Evolutionary conservation across 2,113 vertebrate species (phyloP).

Genomic region (Cathartes aura): DNA sequence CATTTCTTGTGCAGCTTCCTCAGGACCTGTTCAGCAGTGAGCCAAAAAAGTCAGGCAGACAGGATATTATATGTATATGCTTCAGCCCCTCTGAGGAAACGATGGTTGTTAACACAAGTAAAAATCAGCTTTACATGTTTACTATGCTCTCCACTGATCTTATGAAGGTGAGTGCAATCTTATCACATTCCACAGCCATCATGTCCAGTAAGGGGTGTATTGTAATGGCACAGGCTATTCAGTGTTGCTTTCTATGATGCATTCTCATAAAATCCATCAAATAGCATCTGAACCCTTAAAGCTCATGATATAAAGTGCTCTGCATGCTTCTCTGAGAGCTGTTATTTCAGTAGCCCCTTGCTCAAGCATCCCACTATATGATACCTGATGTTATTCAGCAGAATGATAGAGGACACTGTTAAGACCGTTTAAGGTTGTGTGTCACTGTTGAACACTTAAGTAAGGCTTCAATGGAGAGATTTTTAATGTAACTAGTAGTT

Average conservation of each 20-base stretch:
- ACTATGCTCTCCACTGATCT: slow-evolving; percentile 79
- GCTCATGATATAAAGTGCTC: not conserved
- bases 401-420: not conserved
- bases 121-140: slow-evolving; percentile 87
- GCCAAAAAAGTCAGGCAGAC: slow-evolving; percentile 72
- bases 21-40: slow-evolving; percentile 75
- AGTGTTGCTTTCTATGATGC: not conserved
- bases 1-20: slow-evolving; percentile 83
- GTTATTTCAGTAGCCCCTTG: not conserved
- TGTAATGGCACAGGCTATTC: not conserved
- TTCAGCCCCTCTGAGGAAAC: slow-evolving; percentile 91
- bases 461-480: not conserved
- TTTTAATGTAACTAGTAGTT: not conserved
- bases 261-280: not conserved
- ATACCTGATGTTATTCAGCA: not conserved
- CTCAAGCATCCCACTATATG: not conserved
- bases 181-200: not conserved
- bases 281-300: not conserved
- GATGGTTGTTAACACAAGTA: slow-evolving; percentile 82
- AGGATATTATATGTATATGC: slow-evolving; percentile 85
- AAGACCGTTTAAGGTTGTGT: not conserved
- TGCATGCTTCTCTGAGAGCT: not conserved
- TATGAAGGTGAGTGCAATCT: slow-evolving; percentile 65
- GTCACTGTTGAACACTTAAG: not conserved
- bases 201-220: not conserved